Base-by-base conservation (phyloP, 2,113 vertebrate genomes). In the Macquaria ambigua region DNA sequence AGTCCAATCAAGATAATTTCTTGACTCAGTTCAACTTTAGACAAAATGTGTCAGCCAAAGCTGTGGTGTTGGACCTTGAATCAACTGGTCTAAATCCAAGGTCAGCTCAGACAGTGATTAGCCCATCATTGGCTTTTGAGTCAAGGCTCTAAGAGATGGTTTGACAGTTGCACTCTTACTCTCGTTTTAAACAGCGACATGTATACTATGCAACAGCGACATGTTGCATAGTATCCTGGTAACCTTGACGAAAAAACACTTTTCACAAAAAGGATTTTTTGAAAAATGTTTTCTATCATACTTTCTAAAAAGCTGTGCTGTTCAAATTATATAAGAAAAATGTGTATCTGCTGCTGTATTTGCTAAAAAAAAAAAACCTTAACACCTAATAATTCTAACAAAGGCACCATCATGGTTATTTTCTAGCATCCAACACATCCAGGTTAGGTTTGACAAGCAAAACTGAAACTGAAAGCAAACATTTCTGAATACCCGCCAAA, bases 391-490 rank as follows among this genome's bases (percentile, higher is more conserved):
- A 75, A 86, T 83, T 89, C 73, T 58, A 79, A 81, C 64, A 82
- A 78, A 84, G 63, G 68, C 77, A 78, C 12, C 67, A 66, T 12
- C 41, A 11, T 37, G 23, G 70, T 87, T 82, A 31, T 79, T 72
- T 83, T 68, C 72, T 25, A 63, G 72, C 72, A 77, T 84, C 52
- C 73, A 18, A 81, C 69, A 68, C 78, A 41, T 84, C 90, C 87
- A 87, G 3, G 3, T 18, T 81, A 79, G 85, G 68, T 76, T 81
- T 14, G 59, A 76, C 79, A 18, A 66, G 82, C n/a, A n/a, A n/a
- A n/a, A n/a, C n/a, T n/a, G n/a, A n/a, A n/a, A n/a, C n/a, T 64
- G 39, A 81, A 83, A 77, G 58, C 58, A 84, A 84, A 89, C 23
- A 62, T 66, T 37, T 61, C 69, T 23, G 72, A 81, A 55, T 8